Evolutionary conservation across 1,140 invertebrate genomes (phyloP), one percentile per base, ranked within the genome.

Genomic region (Caenorhabditis briggsae): DNA sequence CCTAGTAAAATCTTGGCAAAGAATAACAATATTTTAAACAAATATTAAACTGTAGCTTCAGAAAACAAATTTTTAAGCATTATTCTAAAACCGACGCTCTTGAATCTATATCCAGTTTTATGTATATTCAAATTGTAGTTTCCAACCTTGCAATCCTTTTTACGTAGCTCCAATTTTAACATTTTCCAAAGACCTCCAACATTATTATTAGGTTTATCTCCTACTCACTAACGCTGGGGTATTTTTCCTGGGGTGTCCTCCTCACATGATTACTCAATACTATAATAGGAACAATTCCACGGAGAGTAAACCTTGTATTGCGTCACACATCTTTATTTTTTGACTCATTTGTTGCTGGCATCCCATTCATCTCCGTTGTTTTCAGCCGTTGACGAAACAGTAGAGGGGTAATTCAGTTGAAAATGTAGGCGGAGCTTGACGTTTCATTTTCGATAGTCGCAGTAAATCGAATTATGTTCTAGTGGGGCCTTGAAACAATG

Each of bases 221-320:
- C 43, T 70, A 18, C 64, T 46, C 33, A 43, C 33, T 70, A 41
- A 70, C 41, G 64, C 33, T 46, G 5, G 0, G 33, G 33, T 1
- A 33, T 33, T 6, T 46, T 20, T 70, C 8, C 18, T 70, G 64
- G 64, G 33, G 43, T 43, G 16, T 18, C 64, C 20, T 16, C 33
- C 64, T 78, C 70, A 78, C 70, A 50, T 53, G 70, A 78, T 78
- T 78, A 53, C 70, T 78, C 70, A 50, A 70, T 46, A 46, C 64
- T 46, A 46, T 70, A 70, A 70, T 70, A 48, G 18, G 33, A 46
- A 70, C 64, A 70, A 70, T 70, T 70, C 12, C 16, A 5, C 16
- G 41, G 41, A 70, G 64, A 43, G 8, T 7, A 18, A 46, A n/a
- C 14, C n/a, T 25, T 16, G 64, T 78, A 53, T 78, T 18, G 70